Conservation (phyloP, 2,113 vertebrate genomes). For the Alligator sinensis region DNA sequence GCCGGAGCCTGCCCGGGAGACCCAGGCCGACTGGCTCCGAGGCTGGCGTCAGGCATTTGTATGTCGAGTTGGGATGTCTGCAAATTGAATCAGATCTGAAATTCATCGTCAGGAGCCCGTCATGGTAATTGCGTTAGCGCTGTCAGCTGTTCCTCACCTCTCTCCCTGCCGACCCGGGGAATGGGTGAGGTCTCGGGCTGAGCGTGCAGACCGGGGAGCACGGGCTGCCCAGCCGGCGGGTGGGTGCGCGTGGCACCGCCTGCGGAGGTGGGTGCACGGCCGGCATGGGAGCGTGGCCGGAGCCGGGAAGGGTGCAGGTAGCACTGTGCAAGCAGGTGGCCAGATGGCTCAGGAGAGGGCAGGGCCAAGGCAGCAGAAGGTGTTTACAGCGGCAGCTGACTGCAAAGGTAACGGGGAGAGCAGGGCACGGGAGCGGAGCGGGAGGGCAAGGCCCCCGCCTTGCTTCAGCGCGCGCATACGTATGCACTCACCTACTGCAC, state of each 20-base stretch:
- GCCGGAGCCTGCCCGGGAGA: background rate
- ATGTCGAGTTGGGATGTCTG: accelerated
- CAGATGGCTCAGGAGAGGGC: background rate
- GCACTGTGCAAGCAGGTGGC: background rate
- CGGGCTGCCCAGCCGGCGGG: too few relatives aligned
- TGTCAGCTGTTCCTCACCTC: background rate
- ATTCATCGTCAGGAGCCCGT: background rate
- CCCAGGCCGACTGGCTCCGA: background rate
- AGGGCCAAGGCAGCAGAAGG: background rate
- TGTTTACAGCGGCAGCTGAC: background rate
- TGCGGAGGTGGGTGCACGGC: background rate
- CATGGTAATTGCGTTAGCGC: background rate
- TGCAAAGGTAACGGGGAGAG: background rate
- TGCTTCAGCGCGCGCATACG: accelerated
- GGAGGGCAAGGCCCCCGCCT: background rate
- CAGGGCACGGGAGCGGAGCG: accelerated
- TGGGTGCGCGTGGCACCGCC: background rate
- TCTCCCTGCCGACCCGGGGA: accelerated
- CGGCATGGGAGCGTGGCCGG: background rate
- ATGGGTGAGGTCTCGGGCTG: accelerated
- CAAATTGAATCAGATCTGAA: slow-evolving; percentile 63
- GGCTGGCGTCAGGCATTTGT: slow-evolving; percentile 24
- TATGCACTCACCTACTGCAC: background rate
- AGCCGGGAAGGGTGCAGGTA: background rate
- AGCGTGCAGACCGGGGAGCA: background rate